These are phyloP conservation scores for Frankliniella fusca DNA, from an alignment of 2,888 invertebrate species.

Conservation along the genomic window DNA sequence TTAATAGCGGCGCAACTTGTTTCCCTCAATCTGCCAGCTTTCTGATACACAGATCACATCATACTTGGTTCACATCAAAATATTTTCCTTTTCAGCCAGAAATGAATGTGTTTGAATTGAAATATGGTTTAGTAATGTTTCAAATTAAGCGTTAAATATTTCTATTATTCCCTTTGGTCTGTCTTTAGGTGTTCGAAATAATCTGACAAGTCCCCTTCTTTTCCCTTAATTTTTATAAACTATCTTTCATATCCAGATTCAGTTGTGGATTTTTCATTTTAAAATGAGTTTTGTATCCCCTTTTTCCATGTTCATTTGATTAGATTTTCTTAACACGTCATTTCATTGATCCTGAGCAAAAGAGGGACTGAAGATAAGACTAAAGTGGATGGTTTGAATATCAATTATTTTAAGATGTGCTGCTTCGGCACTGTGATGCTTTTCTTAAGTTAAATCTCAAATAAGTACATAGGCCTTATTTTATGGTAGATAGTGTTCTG, in stretches of 20 bases:
- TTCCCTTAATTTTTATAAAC: not conserved
- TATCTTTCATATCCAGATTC: not conserved
- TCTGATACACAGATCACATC: not conserved
- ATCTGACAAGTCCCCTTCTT: too few relatives aligned
- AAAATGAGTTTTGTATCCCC: not conserved
- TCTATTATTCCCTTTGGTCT: too few relatives aligned
- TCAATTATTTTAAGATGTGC: not conserved
- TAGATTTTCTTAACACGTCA: not conserved
- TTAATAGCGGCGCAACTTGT: not conserved
- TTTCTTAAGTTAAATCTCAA: not conserved
- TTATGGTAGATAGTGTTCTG: not conserved
- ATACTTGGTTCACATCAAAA: not conserved
- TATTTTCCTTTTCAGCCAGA: not conserved
- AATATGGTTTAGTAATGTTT: not conserved
- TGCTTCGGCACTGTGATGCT: conserved; percentile 16
- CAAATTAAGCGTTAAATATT: too few relatives aligned
- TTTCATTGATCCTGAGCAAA: not conserved
- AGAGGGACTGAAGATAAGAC: not conserved
- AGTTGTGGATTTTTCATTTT: not conserved
- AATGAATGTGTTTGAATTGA: not conserved
- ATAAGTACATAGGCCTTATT: not conserved
- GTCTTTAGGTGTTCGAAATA: too few relatives aligned
- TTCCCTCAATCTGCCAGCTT: not conserved
- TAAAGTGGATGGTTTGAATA: not conserved
- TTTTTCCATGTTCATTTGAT: not conserved